These are phyloP conservation scores for Thymallus thymallus DNA, from an alignment of 2,113 vertebrate species.

Conservation along the genomic window DNA sequence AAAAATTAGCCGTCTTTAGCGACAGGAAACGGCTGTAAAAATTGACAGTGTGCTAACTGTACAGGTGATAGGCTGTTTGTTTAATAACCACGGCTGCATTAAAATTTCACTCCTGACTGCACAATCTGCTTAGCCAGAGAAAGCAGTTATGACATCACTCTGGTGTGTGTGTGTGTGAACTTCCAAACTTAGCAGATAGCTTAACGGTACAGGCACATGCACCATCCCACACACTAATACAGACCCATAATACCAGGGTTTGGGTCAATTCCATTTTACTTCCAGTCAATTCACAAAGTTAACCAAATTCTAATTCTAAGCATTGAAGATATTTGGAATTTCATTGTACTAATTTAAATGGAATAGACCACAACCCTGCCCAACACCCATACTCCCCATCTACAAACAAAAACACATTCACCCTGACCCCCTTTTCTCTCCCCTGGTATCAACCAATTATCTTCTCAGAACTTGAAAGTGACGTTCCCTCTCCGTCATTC, in stretches of 20 bases:
- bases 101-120: slow-evolving; percentile 75
- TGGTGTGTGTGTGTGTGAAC: slow-evolving; percentile 11
- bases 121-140: slow-evolving; percentile 66
- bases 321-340: too few species aligned
- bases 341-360: too few species aligned
- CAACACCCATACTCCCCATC: too few species aligned
- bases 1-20: slow-evolving; percentile 60
- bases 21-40: slow-evolving; percentile 53
- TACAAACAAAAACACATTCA: too few species aligned
- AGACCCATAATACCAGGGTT: slow-evolving; percentile 15
- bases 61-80: slow-evolving; percentile 67
- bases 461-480: slow-evolving; percentile 18
- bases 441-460: slow-evolving; percentile 48
- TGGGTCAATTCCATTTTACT: too few species aligned
- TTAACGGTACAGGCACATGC: background rate
- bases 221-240: slow-evolving; percentile 5
- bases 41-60: slow-evolving; percentile 65
- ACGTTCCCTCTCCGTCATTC: background rate
- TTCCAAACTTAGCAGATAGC: background rate
- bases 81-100: slow-evolving; percentile 76
- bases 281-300: too few species aligned
- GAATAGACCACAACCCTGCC: too few species aligned
- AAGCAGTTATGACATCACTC: slow-evolving; percentile 65
- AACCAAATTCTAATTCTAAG: too few species aligned
- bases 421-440: slow-evolving; percentile 21